These are phyloP conservation scores for Elanoides forficatus DNA, from an alignment of 2,113 vertebrate species.

Conservation along the genomic window DNA sequence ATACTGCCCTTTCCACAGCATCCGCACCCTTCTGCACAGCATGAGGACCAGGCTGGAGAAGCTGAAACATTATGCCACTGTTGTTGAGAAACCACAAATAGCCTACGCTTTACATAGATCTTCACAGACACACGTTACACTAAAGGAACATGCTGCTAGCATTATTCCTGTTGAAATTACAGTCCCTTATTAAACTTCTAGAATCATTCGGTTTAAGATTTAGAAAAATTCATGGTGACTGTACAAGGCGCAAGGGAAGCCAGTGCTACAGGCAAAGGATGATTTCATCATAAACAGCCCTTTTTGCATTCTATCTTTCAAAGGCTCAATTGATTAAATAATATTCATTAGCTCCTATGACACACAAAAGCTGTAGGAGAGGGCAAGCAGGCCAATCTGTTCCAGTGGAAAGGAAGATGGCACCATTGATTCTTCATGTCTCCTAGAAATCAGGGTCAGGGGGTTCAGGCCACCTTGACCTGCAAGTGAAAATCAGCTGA, in stretches of 20 bases:
- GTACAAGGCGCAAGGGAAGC: not conserved
- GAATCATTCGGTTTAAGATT: not conserved
- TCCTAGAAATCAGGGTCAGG: not conserved
- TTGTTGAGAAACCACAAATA: fast-evolving
- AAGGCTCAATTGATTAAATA: not conserved
- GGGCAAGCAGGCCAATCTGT: not conserved
- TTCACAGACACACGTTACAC: fast-evolving
- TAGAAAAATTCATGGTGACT: not conserved
- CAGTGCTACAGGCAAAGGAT: not conserved
- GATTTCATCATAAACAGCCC: not conserved
- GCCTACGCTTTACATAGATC: too few species aligned
- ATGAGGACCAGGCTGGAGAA: not conserved
- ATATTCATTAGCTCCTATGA: not conserved
- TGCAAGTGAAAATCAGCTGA: not conserved
- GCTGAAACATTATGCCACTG: not conserved
- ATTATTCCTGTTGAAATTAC: not conserved
- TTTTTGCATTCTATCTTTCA: not conserved
- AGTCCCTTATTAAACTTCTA: not conserved
- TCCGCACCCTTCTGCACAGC: fast-evolving
- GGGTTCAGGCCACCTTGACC: not conserved
- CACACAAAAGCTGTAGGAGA: not conserved
- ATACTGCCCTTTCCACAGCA: not conserved
- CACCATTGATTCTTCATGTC: not conserved
- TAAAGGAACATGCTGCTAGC: fast-evolving
- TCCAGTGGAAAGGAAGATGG: not conserved